Evolutionary conservation across 2,113 vertebrate genomes (phyloP).

Genomic region (Beaufortia kweichowensis): DNA sequence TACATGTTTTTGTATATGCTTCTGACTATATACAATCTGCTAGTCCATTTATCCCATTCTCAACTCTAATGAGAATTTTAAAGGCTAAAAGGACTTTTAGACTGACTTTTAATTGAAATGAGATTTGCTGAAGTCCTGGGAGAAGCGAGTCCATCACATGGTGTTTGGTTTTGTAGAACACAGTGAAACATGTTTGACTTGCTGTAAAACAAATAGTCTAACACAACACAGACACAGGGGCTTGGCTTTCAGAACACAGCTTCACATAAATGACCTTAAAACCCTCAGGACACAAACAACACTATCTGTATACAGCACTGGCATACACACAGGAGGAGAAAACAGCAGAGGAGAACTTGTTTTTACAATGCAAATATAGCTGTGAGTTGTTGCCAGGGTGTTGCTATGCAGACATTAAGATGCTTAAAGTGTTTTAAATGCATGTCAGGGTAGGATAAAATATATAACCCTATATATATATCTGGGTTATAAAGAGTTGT

Average conservation of each 20-base stretch:
- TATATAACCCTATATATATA: too few species aligned
- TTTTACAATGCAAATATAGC: too few species aligned
- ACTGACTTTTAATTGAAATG: constrained; percentile 18
- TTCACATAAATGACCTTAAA: constrained; percentile 4
- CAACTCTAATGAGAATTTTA: constrained; percentile 6
- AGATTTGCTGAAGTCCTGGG: constrained; percentile 5
- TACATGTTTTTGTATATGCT: neutral
- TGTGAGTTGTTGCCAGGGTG: neutral
- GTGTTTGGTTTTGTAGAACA: neutral
- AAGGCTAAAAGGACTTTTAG: constrained; percentile 7
- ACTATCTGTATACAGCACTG: neutral
- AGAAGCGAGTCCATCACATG: neutral
- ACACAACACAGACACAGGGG: neutral
- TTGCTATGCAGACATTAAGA: constrained; percentile 9
- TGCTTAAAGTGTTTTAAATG: constrained; percentile 35
- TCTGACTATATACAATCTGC: neutral
- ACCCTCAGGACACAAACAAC: neutral
- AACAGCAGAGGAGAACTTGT: too few species aligned
- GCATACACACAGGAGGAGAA: neutral
- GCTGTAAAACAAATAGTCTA: neutral
- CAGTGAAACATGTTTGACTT: neutral
- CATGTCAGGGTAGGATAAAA: neutral
- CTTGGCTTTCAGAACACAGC: neutral
- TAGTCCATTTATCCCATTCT: neutral
- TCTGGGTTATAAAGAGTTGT: too few species aligned